A percentile compares a stretch with the other conserved stretches of the same genome.
Evolutionary conservation across 2,888 invertebrate species (phyloP).

Genomic region (Papilio demoleus): DNA sequence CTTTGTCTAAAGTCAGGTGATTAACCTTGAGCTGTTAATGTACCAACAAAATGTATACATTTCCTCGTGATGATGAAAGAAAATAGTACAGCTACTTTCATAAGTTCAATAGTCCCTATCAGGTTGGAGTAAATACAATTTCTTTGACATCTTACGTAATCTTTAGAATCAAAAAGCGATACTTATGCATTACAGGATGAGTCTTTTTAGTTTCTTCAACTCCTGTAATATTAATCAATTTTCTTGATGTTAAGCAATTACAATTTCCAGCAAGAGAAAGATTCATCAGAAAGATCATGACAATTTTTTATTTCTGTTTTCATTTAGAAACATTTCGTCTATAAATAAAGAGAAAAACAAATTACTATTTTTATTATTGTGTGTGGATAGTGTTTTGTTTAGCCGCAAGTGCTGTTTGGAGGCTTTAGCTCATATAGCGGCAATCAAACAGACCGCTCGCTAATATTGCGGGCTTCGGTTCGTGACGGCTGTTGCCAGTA

Average conservation of each 20-base stretch:
- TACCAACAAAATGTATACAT: slow-evolving; percentile 16
- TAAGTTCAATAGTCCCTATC: not conserved
- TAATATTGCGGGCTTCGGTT: slow-evolving; percentile 43
- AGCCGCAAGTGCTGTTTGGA: slow-evolving; percentile 3
- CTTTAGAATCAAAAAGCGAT: not conserved
- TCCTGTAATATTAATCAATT: too few relatives aligned
- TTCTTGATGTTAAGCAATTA: too few relatives aligned
- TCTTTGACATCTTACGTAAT: not conserved
- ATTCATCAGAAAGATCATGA: too few relatives aligned
- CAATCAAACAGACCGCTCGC: slow-evolving; percentile 19
- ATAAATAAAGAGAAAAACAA: not conserved
- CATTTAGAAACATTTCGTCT: too few relatives aligned
- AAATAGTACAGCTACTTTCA: not conserved
- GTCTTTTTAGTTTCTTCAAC: too few relatives aligned
- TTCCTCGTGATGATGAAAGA: not conserved
- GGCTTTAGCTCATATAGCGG: slow-evolving; percentile 26
- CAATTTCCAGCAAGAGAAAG: too few relatives aligned
- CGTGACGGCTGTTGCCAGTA: slow-evolving; percentile 43
- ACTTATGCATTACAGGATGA: not conserved
- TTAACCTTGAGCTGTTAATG: not conserved
- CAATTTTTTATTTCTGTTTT: too few relatives aligned
- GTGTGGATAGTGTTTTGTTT: slow-evolving; percentile 8
- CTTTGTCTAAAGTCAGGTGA: slow-evolving; percentile 16
- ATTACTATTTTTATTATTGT: not conserved
- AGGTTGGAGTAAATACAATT: not conserved